Evolutionary conservation across 2,797 vertebrate species (phyloP).

Genomic region (Phalanger gymnotis): DNA sequence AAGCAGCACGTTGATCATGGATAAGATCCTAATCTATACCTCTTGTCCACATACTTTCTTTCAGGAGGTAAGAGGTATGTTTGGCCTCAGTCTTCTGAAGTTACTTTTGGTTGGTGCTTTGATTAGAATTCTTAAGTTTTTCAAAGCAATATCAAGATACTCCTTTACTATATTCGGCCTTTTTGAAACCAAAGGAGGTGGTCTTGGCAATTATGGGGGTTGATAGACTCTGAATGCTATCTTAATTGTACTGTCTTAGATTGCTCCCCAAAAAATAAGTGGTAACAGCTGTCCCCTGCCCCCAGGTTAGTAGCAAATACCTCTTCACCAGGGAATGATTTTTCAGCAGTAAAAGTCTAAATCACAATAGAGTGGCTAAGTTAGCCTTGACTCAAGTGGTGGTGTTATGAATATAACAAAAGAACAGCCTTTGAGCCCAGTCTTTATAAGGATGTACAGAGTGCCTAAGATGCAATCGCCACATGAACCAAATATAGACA

Average conservation of each 20-base stretch:
- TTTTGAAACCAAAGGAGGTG: neutral
- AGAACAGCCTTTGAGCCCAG: neutral
- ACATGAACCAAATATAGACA: neutral
- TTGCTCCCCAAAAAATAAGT: neutral
- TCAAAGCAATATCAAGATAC: neutral
- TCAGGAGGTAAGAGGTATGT: neutral
- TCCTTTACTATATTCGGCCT: neutral
- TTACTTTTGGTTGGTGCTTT: neutral
- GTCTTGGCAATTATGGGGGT: neutral
- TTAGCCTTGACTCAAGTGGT: no score
- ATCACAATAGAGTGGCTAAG: neutral
- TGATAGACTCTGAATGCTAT: neutral
- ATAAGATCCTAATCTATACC: neutral
- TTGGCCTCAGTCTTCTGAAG: neutral
- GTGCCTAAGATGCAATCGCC: neutral
- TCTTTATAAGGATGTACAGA: neutral
- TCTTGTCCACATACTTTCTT: neutral
- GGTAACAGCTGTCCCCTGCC: neutral
- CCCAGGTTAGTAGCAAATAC: neutral
- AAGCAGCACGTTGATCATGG: neutral
- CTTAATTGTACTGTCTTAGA: neutral
- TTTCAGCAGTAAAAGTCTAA: neutral
- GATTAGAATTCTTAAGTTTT: neutral
- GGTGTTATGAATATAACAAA: neutral
- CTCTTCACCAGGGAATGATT: neutral